phyloP scores from a whole-genome alignment of 1,140 invertebrate species.

The Sycophaga agraensis region DNA sequence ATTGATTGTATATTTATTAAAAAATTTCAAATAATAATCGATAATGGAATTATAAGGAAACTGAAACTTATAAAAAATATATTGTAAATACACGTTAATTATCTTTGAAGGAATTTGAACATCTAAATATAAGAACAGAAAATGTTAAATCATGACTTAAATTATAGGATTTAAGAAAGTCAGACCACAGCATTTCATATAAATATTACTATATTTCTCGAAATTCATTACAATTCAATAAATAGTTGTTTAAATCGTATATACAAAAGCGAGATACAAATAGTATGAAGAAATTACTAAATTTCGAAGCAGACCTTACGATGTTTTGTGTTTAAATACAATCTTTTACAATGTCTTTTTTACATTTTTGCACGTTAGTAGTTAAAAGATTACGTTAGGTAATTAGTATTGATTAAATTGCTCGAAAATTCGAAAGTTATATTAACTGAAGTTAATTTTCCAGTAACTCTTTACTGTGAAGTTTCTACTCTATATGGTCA shows the following conservation, averaged over 20 bases:
- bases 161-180: not conserved
- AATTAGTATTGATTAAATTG: not conserved
- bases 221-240: constrained; percentile 40
- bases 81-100: too few species aligned
- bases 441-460: constrained; percentile 1
- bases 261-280: constrained; percentile 35
- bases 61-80: too few species aligned
- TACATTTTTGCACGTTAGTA: not conserved
- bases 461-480: not conserved
- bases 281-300: not conserved
- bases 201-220: constrained; percentile 38
- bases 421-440: too few species aligned
- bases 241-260: constrained; percentile 36
- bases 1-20: too few species aligned
- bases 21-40: too few species aligned
- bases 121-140: not conserved
- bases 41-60: too few species aligned
- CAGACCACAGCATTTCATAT: constrained; percentile 26
- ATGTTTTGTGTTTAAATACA: constrained; percentile 1
- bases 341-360: constrained; percentile 12
- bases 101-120: too few species aligned
- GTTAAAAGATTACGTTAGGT: not conserved
- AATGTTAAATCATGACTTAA: not conserved
- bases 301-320: constrained; percentile 5
- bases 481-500: not conserved